These are phyloP conservation scores for Drosophila mercatorum DNA, from an alignment of 2,888 invertebrate species.

Conservation along the genomic window DNA sequence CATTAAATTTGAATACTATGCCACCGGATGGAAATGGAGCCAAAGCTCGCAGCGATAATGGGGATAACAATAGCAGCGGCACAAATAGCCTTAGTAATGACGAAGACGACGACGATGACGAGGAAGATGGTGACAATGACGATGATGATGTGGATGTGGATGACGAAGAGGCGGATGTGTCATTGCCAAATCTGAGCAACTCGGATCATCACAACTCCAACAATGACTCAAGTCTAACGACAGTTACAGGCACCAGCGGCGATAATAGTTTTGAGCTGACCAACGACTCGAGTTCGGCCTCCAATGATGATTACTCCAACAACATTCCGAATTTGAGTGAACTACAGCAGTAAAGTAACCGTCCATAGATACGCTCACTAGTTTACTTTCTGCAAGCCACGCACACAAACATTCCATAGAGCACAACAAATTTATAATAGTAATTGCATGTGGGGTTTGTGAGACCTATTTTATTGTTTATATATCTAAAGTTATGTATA, in stretches of 20 bases:
- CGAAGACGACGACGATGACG: slow-evolving; percentile 47
- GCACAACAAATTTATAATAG: slow-evolving; percentile 14
- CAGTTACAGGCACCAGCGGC: slow-evolving; percentile 83
- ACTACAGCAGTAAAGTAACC: slow-evolving; percentile 61
- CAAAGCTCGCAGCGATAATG: slow-evolving; percentile 15
- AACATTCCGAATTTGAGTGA: slow-evolving; percentile 80
- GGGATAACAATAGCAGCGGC: slow-evolving; percentile 38
- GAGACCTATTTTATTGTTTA: slow-evolving; percentile 25
- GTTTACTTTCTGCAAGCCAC: slow-evolving; percentile 39
- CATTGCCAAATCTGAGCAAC: slow-evolving; percentile 80
- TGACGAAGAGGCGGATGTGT: slow-evolving; percentile 58
- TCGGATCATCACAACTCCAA: slow-evolving; percentile 81
- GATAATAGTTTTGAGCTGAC: slow-evolving; percentile 83
- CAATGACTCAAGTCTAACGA: slow-evolving; percentile 84
- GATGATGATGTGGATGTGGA: slow-evolving; percentile 54
- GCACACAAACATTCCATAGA: slow-evolving; percentile 46
- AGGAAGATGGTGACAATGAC: slow-evolving; percentile 51
- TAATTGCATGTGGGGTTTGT: slow-evolving; percentile 30
- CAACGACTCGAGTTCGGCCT: slow-evolving; percentile 77
- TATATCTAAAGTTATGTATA: slow-evolving; percentile 28
- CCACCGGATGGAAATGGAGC: slow-evolving; percentile 27
- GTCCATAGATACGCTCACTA: slow-evolving; percentile 46
- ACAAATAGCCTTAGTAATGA: slow-evolving; percentile 61
- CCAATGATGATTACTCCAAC: slow-evolving; percentile 63
- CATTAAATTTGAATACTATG: slow-evolving; percentile 70